phyloP scores from a whole-genome alignment of 2,113 vertebrate genomes.

The Rhabdornis inornatus region DNA sequence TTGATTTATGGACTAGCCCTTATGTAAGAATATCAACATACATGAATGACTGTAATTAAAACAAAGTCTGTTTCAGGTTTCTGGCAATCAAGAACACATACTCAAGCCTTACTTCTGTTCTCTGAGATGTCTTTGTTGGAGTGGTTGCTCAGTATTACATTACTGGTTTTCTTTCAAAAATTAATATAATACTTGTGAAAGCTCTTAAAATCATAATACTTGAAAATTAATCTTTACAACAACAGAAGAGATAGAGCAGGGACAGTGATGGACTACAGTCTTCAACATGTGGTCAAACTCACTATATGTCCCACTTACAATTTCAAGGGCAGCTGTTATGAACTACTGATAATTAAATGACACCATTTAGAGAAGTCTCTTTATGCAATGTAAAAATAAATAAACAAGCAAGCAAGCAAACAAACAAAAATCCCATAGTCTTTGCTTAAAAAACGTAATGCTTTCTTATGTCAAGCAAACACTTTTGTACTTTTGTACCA shows the following conservation, averaged over 20 bases:
- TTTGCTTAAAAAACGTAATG: not conserved
- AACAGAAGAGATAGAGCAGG: not conserved
- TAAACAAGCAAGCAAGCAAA: not conserved
- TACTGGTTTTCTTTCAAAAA: not conserved
- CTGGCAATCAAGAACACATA: not conserved
- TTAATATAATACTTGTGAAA: not conserved
- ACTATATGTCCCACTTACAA: not conserved
- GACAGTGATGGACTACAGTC: not conserved
- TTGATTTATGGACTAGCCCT: not conserved
- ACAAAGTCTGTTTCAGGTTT: not conserved
- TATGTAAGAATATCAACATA: not conserved
- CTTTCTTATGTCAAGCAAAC: not conserved
- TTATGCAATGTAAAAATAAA: not conserved
- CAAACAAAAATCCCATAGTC: rapidly evolving
- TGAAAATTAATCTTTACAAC: not conserved
- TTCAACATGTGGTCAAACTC: not conserved
- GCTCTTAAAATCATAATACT: not conserved
- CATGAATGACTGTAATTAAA: not conserved
- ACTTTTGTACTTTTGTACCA: not conserved
- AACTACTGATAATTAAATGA: not conserved
- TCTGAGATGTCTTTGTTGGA: not conserved
- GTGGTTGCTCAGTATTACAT: not conserved
- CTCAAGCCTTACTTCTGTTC: not conserved
- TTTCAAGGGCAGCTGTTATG: not conserved
- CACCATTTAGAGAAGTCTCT: not conserved